Evolutionary conservation across 1,140 invertebrate species (phyloP), one percentile per base, ranked within the genome.

Genomic region (Sycobia sp.): DNA sequence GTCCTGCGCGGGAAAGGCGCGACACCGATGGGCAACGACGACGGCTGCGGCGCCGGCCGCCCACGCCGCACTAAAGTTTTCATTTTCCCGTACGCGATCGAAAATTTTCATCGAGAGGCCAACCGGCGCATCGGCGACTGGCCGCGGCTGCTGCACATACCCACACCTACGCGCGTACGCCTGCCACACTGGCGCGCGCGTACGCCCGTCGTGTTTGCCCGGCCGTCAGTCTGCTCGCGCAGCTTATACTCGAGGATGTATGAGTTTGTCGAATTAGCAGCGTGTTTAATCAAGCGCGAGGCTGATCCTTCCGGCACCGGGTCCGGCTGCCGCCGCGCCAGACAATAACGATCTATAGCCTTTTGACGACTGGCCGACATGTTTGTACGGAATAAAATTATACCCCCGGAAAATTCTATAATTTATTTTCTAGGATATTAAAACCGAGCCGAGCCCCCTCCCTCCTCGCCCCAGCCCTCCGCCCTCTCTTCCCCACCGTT

Each of bases 241-340:
- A 67, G 73, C 58, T 69, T 68, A 54, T 64, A 71, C 70, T 73
- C 71, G 67, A 73, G 71, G 67, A 74, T 74, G 73, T 74, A 74
- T 74, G 73, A 74, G 73, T 73, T 74, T 74, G 72, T 72, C 73
- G 71, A 73, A 74, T 73, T 74, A 73, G 72, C 69, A 67, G 56
- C 65, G 66, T 73, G 73, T 73, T 74, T 74, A 74, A 74, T 74
- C 73, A 73, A 72, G 70, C 72, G 67, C 69, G 72, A 72, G 73
- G 70, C 72, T 74, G 71, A 72, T 73, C 71, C 73, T 73, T 73
- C 71, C 71, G 68, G 58, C 54, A 46, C 53, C 47, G 51, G 16
- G n/a, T n/a, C 7, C 38, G 4, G n/a, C 27, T 49, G 23, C n/a
- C 14, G 34, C 29, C 20, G 50, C 34, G 57, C 39, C 58, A 65